phyloP scores from a whole-genome alignment of 2,113 vertebrate species.

The Neotragus pygmaeus region DNA sequence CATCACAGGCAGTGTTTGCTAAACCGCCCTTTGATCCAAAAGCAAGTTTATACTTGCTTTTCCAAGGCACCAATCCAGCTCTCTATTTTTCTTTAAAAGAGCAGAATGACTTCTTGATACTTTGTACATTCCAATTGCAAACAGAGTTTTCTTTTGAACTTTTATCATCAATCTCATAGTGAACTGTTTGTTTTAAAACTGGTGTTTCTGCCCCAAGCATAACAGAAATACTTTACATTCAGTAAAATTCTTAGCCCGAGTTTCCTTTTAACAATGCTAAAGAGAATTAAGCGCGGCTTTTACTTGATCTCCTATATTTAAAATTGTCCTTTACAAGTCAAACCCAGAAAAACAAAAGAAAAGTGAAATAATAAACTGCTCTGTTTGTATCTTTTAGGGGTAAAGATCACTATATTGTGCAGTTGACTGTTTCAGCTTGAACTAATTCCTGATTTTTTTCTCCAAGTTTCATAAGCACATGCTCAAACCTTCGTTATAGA shows the following conservation, averaged over 20 bases:
- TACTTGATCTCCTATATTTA: background rate
- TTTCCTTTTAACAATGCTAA: background rate
- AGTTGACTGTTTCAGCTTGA: background rate
- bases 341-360: background rate
- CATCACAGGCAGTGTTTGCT: background rate
- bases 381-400: background rate
- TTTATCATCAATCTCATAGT: background rate
- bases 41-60: background rate
- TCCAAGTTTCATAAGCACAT: background rate
- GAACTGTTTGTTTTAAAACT: background rate
- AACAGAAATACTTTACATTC: background rate
- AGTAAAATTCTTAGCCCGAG: background rate
- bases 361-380: background rate
- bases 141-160: background rate
- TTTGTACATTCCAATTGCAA: background rate
- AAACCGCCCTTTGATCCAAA: background rate
- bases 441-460: background rate
- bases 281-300: background rate
- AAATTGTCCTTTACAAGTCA: background rate
- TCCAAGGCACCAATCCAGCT: background rate
- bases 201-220: background rate
- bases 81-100: background rate
- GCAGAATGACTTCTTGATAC: background rate
- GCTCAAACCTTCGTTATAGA: background rate
- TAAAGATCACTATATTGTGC: background rate